A percentile compares a stretch with the other conserved stretches of the same genome.
Conservation (phyloP, 2,113 vertebrate genomes). For the Petromus typicus region DNA sequence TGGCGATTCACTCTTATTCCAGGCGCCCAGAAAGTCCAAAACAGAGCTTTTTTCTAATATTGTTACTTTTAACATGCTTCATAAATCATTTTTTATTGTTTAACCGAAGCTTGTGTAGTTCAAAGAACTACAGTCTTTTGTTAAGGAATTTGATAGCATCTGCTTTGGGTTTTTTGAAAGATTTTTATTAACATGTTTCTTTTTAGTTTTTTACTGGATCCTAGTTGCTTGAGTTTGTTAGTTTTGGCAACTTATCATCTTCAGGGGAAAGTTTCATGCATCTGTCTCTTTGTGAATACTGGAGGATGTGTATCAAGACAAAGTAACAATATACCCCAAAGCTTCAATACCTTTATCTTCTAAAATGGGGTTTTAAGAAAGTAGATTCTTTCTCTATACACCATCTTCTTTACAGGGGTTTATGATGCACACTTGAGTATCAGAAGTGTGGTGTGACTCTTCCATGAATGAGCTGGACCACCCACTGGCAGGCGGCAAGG, state of each 20-base stretch:
- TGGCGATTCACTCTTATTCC: background rate
- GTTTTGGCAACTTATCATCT: background rate
- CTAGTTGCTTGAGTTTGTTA: background rate
- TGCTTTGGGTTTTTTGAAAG: conserved; percentile 19
- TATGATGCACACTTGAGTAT: conserved; percentile 33
- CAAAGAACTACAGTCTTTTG: background rate
- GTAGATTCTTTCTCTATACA: background rate
- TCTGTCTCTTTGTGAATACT: conserved; percentile 32
- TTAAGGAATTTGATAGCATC: background rate
- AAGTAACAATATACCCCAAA: background rate
- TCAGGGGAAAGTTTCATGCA: background rate
- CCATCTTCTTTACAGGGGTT: background rate
- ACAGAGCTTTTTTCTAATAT: background rate
- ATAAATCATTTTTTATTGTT: conserved; percentile 23
- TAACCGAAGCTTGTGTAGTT: background rate
- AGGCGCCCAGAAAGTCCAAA: background rate
- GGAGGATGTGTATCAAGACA: background rate
- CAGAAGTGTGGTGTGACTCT: background rate
- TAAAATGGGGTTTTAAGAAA: conserved; percentile 6
- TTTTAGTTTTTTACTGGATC: conserved; percentile 24
- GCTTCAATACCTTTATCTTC: background rate
- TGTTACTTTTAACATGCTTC: conserved; percentile 37
- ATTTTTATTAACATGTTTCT: background rate
- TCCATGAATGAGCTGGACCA: background rate
- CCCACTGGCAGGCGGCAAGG: background rate